Base-by-base conservation (phyloP, 2,113 vertebrate genomes). In the Gobio gobio region DNA sequence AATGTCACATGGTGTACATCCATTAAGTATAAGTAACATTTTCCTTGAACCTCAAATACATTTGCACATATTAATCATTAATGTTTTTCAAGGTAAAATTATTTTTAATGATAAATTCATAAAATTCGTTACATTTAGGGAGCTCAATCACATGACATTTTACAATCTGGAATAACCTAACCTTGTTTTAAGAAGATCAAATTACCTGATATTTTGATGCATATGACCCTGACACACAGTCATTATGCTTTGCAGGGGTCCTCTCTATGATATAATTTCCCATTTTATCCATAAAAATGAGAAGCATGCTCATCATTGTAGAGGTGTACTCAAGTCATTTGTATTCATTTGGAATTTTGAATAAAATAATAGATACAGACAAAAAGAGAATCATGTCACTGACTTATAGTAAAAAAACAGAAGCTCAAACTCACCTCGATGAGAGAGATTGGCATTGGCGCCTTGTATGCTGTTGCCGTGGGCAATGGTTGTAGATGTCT, bases 361-460 rank as follows among this genome's bases (percentile, higher is more conserved):
- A 36, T 20, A 20, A 66, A 36, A 66, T 4, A 16, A 14, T 16
- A 2, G 29, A 16, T 8, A 14, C 14, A 68, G 64, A 36, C 26
- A 29, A 68, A 56, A 56, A 22, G 18, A 56, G 18, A 18, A 22
- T 68, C 12, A 20, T 36, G 13, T 68, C 26, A 36, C 24, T 40
- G 68, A 43, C 18, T 61, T n/a, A 24, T 61, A 43, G 43, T 29
- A 3, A 13, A 12, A 75, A 75, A 75, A 8, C 40, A 45, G 49
- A 86, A 82, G 43, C 20, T 58, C 5, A 5, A 75, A 85, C 96
- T 96, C 94, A 99, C 97, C 97, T 90, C 96, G 96, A 89, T 97
- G 97, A 45, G 97, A 98, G 61, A 98, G 95, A 91, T 97, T 98
- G 91, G 90, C 95, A 86, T 97, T 96, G 85, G 95, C 95, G 29